These are phyloP conservation scores for Brachynemurus nebulosus DNA, from an alignment of 2,888 invertebrate species.

Conservation along the genomic window DNA sequence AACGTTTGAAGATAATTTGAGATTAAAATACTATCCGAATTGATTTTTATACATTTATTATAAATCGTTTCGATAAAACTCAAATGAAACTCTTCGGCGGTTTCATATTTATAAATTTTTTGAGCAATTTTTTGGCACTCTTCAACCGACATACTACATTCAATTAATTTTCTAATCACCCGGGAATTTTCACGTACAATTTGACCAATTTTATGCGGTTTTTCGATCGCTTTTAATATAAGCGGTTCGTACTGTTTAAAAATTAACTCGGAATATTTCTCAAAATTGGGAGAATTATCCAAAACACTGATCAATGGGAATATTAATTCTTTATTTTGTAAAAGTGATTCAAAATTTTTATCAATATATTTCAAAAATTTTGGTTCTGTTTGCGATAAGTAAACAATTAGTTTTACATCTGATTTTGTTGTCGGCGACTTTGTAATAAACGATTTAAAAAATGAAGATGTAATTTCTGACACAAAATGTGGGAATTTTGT, in stretches of 20 bases:
- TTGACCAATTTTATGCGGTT: conserved; percentile 54
- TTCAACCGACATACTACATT: conserved; percentile 41
- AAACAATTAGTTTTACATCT: conserved; percentile 40
- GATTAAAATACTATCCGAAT: conserved; percentile 29
- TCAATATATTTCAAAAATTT: conserved; percentile 35
- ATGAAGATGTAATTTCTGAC: conserved; percentile 33
- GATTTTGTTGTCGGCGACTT: conserved; percentile 39
- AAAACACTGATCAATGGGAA: conserved; percentile 44
- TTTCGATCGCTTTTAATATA: conserved; percentile 47
- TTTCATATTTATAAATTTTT: conserved; percentile 49
- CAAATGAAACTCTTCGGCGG: conserved; percentile 42
- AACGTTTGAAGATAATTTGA: conserved; percentile 40
- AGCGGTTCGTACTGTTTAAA: conserved; percentile 46
- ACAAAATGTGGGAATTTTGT: conserved; percentile 45
- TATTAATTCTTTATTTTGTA: conserved; percentile 46
- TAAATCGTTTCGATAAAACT: conserved; percentile 40
- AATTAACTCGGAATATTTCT: conserved; percentile 36
- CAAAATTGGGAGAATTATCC: conserved; percentile 31
- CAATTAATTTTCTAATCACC: conserved; percentile 43
- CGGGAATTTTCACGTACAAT: conserved; percentile 45
- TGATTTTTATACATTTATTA: conserved; percentile 33
- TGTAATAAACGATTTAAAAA: conserved; percentile 39
- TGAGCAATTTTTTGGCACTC: conserved; percentile 41
- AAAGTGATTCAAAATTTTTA: conserved; percentile 34
- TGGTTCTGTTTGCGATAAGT: conserved; percentile 40